Percentiles rank a stretch among this genome's conserved stretches.
Conservation (phyloP, 1,140 invertebrate genomes). For the Euwallacea fornicatus region DNA sequence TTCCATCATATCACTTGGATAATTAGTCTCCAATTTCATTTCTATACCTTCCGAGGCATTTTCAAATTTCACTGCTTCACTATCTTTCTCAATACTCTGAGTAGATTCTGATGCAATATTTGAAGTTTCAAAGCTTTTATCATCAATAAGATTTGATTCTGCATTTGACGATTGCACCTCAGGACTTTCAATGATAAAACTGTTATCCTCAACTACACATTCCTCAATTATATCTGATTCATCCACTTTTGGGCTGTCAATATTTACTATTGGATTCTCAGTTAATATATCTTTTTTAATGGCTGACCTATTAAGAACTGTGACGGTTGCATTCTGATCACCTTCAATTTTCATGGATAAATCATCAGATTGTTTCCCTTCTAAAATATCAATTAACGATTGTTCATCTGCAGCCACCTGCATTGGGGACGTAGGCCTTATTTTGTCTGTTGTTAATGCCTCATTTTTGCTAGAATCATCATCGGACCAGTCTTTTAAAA, state of each 20-base stretch:
- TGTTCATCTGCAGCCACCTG: constrained; percentile 22
- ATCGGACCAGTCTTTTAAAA: constrained; percentile 41
- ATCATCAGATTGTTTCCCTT: constrained; percentile 29
- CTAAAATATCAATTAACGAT: constrained; percentile 35
- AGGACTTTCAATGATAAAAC: constrained; percentile 27
- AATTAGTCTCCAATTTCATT: too few relatives aligned
- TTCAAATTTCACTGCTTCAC: too few relatives aligned
- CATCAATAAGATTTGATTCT: too few relatives aligned
- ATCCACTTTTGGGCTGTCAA: constrained; percentile 23
- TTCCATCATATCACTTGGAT: too few relatives aligned
- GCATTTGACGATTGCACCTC: too few relatives aligned
- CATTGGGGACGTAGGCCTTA: not conserved
- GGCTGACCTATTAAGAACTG: not conserved
- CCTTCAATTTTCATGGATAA: not conserved
- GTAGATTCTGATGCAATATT: too few relatives aligned
- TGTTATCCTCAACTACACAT: constrained; percentile 36
- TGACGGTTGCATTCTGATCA: too few relatives aligned
- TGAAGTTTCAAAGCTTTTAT: too few relatives aligned
- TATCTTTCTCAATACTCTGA: too few relatives aligned
- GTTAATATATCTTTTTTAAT: not conserved
- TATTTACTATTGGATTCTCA: constrained; percentile 23
- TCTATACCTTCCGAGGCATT: too few relatives aligned
- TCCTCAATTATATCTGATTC: constrained; percentile 33
- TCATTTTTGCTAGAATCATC: constrained; percentile 33
- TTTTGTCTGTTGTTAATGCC: not conserved